phyloP scores from a whole-genome alignment of 2,113 vertebrate genomes.

The Pseudopodoces humilis region DNA sequence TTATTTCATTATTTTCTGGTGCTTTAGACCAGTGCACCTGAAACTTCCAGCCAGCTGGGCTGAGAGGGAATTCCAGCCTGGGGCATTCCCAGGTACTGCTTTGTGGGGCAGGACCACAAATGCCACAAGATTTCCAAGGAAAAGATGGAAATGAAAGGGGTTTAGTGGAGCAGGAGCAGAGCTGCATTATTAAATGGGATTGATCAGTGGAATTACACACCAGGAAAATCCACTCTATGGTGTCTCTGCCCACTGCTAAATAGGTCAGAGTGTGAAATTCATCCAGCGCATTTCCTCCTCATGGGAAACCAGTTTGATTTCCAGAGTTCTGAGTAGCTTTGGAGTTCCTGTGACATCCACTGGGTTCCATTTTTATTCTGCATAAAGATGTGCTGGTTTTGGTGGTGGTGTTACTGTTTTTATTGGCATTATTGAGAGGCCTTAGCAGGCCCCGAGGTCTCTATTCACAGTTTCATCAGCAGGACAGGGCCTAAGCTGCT shows the following conservation, averaged over 20 bases:
- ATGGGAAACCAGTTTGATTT: accelerated
- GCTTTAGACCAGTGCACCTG: neutral
- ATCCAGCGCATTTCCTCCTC: accelerated
- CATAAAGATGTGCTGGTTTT: neutral
- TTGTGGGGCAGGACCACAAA: neutral
- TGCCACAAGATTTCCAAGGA: neutral
- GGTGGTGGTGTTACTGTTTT: accelerated
- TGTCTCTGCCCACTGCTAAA: neutral
- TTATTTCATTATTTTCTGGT: neutral
- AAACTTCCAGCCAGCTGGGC: neutral
- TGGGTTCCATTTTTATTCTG: neutral
- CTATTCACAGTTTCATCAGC: neutral
- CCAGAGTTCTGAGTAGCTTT: neutral
- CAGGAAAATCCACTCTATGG: accelerated
- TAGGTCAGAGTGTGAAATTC: neutral
- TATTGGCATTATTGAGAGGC: neutral
- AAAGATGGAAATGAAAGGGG: neutral
- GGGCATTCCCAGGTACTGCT: neutral
- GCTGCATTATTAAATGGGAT: neutral
- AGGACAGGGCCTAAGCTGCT: neutral
- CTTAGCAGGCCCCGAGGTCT: neutral
- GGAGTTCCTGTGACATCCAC: neutral
- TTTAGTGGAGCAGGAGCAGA: neutral
- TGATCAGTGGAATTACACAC: neutral
- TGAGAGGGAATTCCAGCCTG: neutral